Evolutionary conservation across 2,113 vertebrate genomes (phyloP), one percentile per base, ranked within the genome.

Genomic region (Syngnathus floridae): DNA sequence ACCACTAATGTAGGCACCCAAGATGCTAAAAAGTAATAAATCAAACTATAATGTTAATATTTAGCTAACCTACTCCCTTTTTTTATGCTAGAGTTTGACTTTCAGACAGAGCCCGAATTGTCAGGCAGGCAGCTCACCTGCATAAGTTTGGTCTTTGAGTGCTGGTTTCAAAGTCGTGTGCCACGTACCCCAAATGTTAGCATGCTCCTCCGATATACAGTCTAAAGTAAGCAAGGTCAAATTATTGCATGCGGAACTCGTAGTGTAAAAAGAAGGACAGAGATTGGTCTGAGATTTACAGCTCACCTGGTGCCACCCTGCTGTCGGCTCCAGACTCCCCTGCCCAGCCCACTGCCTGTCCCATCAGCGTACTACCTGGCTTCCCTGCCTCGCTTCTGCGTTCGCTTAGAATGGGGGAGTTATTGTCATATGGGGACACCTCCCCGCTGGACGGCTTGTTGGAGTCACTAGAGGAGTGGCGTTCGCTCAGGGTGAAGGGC

Each of bases 341-440:
- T 72, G 89, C 87, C 84, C 92, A 91, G 7, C 86, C 84, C 1
- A 91, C 85, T 82, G 92, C 87, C 76, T 90, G 92, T 70, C 92
- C 91, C 82, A 90, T 74, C 87, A 91, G 16, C 90, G 88, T 93
- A 1, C 88, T 80, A 66, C 88, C 88, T 0, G 48, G 78, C 55
- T 84, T 85, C 17, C 73, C 69, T 0, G 64, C 58, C 6, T 93
- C 92, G 4, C 92, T 91, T 70, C 87, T 82, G 65, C 84, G 87
- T 77, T 93, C 88, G 35, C 90, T 82, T 91, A 95, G 85, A 58
- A 97, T 89, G 0, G 97, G 97, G 14, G 96, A 99, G 86, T 98
- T 99, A 91, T 99, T 99, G 86, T 99, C 97, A 0, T 99, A 99
- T 0, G 97, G 97, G 21, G 97, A 99, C 43, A 98, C 91, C 75